Base-by-base conservation (phyloP, 2,797 vertebrate species). In the Cheirogaleus major region DNA sequence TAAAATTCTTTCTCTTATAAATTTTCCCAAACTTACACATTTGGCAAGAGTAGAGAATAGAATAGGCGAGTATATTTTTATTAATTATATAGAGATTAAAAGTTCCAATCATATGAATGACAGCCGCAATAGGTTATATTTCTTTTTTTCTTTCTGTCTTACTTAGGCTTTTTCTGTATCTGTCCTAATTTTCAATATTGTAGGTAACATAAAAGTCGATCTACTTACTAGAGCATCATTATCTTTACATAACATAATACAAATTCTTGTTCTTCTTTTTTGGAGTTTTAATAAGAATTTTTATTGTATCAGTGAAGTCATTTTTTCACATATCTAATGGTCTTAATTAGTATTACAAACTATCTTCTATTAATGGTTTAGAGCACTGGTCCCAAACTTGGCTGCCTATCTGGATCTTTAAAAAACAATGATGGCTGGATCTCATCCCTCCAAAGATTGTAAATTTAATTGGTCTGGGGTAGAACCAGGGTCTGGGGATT, bases 121-220 rank as follows among this genome's bases (percentile, higher is more conserved):
- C 97, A 95, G 84, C 95, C 82, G 86, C 55, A 98, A 63, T 32
- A 73, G 73, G 50, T 97, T 97, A 91, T 70, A 83, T 96, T 97
- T 97, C 85, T 95, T 96, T 97, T 50, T 38, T 38, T 97, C 7
- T 8, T 81, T 79, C 76, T 96, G 96, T 98, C 97, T 97, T 91
- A 90, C 35, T 65, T 97, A 95, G 93, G 57, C 65, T 95, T 80
- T 89, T 86, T 90, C 70, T 92, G 76, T 95, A 63, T 85, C 45
- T 95, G 84, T 89, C 85, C 86, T 97, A 72, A 72, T 93, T 97
- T 98, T 97, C 95, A 97, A 96, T 96, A 98, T 94, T 97, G 95
- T 97, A 84, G 87, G 95, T 96, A 97, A 93, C 81, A 86, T 95
- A 98, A 98, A 97, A 98, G 89, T 81, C 12, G 14, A 55, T 97